Conservation (phyloP, 2,797 vertebrate species). For the Dermochelys coriacea region DNA sequence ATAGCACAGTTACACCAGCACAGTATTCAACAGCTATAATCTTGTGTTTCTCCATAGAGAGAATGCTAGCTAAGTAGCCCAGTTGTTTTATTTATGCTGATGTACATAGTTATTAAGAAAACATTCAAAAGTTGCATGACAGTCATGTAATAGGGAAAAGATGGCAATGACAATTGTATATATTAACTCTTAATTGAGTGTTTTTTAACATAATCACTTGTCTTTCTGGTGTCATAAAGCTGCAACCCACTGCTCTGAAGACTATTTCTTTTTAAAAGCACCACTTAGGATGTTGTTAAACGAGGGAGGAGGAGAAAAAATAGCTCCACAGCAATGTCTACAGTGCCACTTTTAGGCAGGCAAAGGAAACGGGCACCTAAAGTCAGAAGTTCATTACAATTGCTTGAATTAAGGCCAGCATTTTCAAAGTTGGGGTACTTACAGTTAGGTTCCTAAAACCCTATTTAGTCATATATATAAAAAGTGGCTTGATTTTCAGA, state of each 20-base stretch:
- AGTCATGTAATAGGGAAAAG: slow-evolving; percentile 55
- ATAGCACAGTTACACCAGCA: slow-evolving; percentile 12
- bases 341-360: not conserved
- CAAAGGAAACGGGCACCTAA: not conserved
- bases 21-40: slow-evolving; percentile 46
- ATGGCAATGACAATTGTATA: slow-evolving; percentile 55
- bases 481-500: not conserved
- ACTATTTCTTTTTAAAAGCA: slow-evolving; percentile 35
- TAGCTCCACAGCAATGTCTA: not conserved
- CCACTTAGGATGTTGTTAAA: not conserved
- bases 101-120: slow-evolving; percentile 72
- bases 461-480: not conserved
- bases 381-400: not conserved
- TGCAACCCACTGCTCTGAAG: not conserved
- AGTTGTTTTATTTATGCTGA: slow-evolving; percentile 71
- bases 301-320: not conserved
- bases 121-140: slow-evolving; percentile 64
- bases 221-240: slow-evolving; percentile 14
- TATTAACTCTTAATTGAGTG: slow-evolving; percentile 68
- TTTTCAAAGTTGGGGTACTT: not conserved
- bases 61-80: slow-evolving; percentile 61
- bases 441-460: not conserved
- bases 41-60: slow-evolving; percentile 25
- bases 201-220: slow-evolving; percentile 11
- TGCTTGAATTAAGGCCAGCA: not conserved